Evolutionary conservation across 2,888 invertebrate genomes (phyloP).

Genomic region (Autographa pulchrina): DNA sequence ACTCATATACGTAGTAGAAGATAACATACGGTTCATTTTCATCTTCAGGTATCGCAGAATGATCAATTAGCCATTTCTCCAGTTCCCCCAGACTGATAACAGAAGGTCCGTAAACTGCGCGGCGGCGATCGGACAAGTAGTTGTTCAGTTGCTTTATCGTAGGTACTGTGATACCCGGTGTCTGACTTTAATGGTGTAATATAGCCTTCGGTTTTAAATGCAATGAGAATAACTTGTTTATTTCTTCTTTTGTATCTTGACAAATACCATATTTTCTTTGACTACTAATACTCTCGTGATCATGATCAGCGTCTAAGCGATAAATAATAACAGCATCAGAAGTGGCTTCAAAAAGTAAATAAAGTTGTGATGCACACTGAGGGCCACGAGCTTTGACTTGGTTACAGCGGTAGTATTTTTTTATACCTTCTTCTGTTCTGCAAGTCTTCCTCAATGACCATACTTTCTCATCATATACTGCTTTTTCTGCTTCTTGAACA

Average conservation of each 20-base stretch:
- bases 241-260: slow-evolving; percentile 27
- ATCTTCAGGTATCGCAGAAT: slow-evolving; percentile 29
- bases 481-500: slow-evolving; percentile 12
- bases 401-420: slow-evolving; percentile 26
- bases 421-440: slow-evolving; percentile 21
- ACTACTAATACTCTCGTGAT: slow-evolving; percentile 15
- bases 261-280: slow-evolving; percentile 14
- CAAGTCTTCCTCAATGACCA: slow-evolving; percentile 15
- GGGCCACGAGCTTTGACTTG: slow-evolving; percentile 20
- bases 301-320: slow-evolving; percentile 20
- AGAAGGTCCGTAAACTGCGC: slow-evolving; percentile 25
- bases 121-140: slow-evolving; percentile 31
- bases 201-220: slow-evolving; percentile 37
- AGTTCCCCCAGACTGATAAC: slow-evolving; percentile 32
- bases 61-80: slow-evolving; percentile 24
- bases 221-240: slow-evolving; percentile 30
- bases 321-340: slow-evolving; percentile 19
- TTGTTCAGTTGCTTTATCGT: slow-evolving; percentile 33
- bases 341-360: slow-evolving; percentile 21
- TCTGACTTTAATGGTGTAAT: slow-evolving; percentile 22
- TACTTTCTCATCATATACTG: slow-evolving; percentile 13
- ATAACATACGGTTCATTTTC: slow-evolving; percentile 32
- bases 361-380: slow-evolving; percentile 27
- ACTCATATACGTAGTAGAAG: slow-evolving; percentile 19
- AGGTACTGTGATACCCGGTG: slow-evolving; percentile 24